Percentiles rank a stretch among this genome's conserved stretches.
Conservation (phyloP, 2,888 invertebrate species). For the Eupeodes luniger region DNA sequence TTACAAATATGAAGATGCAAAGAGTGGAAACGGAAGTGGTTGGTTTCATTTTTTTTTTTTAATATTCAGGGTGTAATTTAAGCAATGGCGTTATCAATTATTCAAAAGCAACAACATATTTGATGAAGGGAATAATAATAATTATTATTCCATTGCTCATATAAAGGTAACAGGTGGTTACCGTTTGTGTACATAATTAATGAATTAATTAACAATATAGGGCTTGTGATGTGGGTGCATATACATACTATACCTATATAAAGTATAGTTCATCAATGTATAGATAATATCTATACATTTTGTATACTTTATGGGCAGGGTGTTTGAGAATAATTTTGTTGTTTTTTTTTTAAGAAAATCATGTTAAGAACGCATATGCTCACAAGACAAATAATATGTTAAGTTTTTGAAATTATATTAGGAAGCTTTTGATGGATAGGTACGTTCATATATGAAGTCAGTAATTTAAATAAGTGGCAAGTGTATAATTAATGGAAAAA, state of each 20-base stretch:
- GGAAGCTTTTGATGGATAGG: too few species aligned
- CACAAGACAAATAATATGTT: too few species aligned
- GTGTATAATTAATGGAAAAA: too few species aligned
- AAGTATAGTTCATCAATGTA: background rate
- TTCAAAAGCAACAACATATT: constrained; percentile 54
- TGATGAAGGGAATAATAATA: constrained; percentile 48
- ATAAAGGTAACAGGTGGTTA: constrained; percentile 56
- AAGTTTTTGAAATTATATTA: too few species aligned
- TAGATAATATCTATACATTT: background rate
- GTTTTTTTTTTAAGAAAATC: background rate
- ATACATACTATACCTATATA: too few species aligned
- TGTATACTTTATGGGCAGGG: too few species aligned
- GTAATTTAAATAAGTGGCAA: too few species aligned
- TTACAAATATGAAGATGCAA: constrained; percentile 13
- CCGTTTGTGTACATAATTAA: constrained; percentile 29
- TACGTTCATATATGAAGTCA: too few species aligned
- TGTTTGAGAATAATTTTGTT: background rate
- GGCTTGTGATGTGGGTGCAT: background rate
- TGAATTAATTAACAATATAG: constrained; percentile 28
- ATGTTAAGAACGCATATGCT: too few species aligned
- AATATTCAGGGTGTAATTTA: background rate
- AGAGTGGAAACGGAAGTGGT: background rate
- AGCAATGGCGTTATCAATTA: constrained; percentile 53
- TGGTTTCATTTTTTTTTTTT: background rate
- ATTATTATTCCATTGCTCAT: constrained; percentile 38